These are phyloP conservation scores for Drosophila tripunctata DNA, from an alignment of 2,888 invertebrate species.

Conservation along the genomic window DNA sequence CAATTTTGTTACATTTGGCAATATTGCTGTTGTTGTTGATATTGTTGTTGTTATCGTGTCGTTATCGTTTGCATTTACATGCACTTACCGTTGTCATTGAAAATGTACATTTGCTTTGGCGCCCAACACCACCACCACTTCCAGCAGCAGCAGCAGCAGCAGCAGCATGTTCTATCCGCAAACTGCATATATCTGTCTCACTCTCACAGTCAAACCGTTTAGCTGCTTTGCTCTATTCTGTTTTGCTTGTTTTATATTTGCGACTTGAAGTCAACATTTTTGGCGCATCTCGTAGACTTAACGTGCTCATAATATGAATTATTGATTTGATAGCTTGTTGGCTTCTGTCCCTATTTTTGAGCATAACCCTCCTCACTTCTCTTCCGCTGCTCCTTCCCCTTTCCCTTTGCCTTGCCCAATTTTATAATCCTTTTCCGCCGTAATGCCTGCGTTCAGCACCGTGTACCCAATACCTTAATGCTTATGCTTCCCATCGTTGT, in stretches of 20 bases:
- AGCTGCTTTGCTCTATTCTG: not conserved
- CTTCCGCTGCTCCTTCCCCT: not conserved
- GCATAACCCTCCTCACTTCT: not conserved
- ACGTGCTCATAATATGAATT: slow-evolving; percentile 69
- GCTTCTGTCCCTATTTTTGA: slow-evolving; percentile 13
- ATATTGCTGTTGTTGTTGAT: slow-evolving; percentile 4
- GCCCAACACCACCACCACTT: too few relatives aligned
- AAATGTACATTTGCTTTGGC: slow-evolving; percentile 69
- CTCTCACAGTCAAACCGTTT: not conserved
- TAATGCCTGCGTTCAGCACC: not conserved
- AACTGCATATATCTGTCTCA: not conserved
- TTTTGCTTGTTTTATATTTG: not conserved
- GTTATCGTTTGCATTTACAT: slow-evolving; percentile 67
- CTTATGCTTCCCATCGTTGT: not conserved
- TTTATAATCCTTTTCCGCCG: slow-evolving; percentile 12
- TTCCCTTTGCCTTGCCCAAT: not conserved
- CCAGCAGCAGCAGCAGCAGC: too few relatives aligned
- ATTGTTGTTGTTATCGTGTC: slow-evolving; percentile 25
- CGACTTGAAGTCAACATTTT: slow-evolving; percentile 33
- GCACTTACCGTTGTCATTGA: slow-evolving; percentile 80
- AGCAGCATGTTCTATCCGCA: slow-evolving; percentile 11
- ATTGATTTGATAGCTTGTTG: slow-evolving; percentile 75
- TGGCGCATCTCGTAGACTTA: slow-evolving; percentile 48
- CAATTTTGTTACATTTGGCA: not conserved
- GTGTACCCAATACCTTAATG: slow-evolving; percentile 4